phyloP scores from a whole-genome alignment of 2,113 vertebrate species.

The Bubo bubo region DNA sequence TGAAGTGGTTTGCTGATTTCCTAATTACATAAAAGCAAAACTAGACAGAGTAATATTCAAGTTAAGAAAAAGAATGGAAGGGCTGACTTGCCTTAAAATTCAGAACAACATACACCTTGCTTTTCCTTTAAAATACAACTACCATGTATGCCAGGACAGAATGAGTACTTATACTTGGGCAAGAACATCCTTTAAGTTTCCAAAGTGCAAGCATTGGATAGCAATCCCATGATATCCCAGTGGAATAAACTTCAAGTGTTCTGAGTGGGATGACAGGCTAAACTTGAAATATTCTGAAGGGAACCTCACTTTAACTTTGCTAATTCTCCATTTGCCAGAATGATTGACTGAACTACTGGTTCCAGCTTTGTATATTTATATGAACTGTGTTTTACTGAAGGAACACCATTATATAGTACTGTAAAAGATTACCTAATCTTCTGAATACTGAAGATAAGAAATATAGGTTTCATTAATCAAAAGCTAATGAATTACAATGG shows the following conservation, averaged over 20 bases:
- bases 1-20: background rate
- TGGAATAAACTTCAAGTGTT: background rate
- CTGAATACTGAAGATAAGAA: background rate
- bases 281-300: background rate
- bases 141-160: background rate
- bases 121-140: background rate
- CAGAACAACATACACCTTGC: background rate
- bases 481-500: background rate
- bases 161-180: background rate
- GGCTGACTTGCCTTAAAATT: background rate
- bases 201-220: background rate
- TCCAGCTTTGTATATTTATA: background rate
- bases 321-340: background rate
- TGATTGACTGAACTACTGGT: background rate
- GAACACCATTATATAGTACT: background rate
- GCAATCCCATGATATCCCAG: background rate
- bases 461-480: background rate
- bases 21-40: background rate
- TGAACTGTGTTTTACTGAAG: background rate
- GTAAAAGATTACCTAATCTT: background rate
- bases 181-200: background rate
- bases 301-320: background rate
- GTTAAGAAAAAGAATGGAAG: background rate
- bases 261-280: background rate
- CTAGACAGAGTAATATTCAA: background rate